Evolutionary conservation across 2,797 vertebrate genomes (phyloP), one percentile per base, ranked within the genome.

Genomic region (Takifugu ocellatus): DNA sequence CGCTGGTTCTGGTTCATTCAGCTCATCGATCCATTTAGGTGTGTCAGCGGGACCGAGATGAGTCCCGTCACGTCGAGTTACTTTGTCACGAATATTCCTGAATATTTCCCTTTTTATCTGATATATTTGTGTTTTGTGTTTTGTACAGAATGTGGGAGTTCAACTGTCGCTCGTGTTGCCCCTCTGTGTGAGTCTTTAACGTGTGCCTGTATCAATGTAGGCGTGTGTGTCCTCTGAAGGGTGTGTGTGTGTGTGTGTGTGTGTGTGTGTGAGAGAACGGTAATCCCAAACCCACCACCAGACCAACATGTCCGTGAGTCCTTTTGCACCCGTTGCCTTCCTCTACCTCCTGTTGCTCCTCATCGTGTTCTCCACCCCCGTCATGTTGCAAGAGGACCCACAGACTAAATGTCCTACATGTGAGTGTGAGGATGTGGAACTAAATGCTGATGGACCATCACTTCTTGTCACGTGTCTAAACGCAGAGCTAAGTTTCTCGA

Each of bases 261-360:
- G 42, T 43, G 16, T 44, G 43, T 17, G 16, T n/a, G 16, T 44
- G 5, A 16, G 43, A 16, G 43, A 16, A 17, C 8, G 17, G 43
- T 29, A 21, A 25, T 7, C 45, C 5, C 24, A 25, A 39, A 56
- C 25, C 14, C 5, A 8, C 45, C 51, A 56, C 26, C 66, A 51
- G 36, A 64, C 55, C 64, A 70, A 27, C 66, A 86, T 86, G 86
- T 81, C 66, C 63, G 53, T 10, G 21, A 44, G 31, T 57, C 51
- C 71, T 44, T 61, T 8, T n/a, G 46, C 49, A 56, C 62, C 59
- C 54, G 36, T 79, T 33, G 59, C 31, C 27, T 56, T 84, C 59
- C 47, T 79, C 55, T 67, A 31, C 56, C 44, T 81, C 59, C 77
- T 81, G 60, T 54, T 81, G 50, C 56, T 81, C 51, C 25, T 70